Percentiles rank a stretch among this genome's conserved stretches.
Evolutionary conservation across 2,797 vertebrate genomes (phyloP).

Genomic region (Oceanodroma leucorhoa): DNA sequence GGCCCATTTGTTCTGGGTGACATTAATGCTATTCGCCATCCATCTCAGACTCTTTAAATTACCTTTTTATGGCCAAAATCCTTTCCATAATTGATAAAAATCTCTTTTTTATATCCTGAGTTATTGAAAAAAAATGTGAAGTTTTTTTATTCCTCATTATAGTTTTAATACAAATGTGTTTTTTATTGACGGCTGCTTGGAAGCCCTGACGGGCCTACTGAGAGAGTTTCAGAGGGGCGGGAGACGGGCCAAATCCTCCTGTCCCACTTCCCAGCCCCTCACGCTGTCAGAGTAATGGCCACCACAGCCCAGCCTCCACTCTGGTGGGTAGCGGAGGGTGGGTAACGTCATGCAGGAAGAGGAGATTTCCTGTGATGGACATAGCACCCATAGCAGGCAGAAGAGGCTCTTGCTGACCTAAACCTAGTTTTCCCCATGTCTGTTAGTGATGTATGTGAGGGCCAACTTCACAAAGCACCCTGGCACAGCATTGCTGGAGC

Average conservation of each 20-base stretch:
- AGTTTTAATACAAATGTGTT: constrained; percentile 75
- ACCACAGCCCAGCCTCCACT: not conserved
- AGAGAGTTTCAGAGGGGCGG: not conserved
- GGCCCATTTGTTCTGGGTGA: constrained; percentile 71
- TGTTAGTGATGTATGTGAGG: not conserved
- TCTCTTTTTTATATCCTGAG: constrained; percentile 73
- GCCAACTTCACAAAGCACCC: not conserved
- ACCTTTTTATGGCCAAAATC: constrained; percentile 75
- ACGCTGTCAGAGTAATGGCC: not conserved
- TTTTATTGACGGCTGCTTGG: constrained; percentile 68
- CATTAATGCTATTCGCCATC: constrained; percentile 70
- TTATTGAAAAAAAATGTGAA: constrained; percentile 65
- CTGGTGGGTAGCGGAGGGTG: not conserved
- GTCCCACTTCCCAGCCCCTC: not conserved
- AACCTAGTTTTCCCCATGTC: not conserved
- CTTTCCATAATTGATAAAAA: constrained; percentile 81
- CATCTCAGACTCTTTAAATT: constrained; percentile 77
- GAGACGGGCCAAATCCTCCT: not conserved
- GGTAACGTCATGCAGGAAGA: not conserved
- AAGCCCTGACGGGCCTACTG: constrained; percentile 9
- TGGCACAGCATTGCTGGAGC: accelerated
- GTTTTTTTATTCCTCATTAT: constrained; percentile 71
- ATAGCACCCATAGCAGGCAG: not conserved
- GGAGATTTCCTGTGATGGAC: not conserved
- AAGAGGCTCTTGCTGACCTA: not conserved